Evolutionary conservation across 2,113 vertebrate genomes (phyloP), one percentile per base, ranked within the genome.

Genomic region (Zosterops pallidus): DNA sequence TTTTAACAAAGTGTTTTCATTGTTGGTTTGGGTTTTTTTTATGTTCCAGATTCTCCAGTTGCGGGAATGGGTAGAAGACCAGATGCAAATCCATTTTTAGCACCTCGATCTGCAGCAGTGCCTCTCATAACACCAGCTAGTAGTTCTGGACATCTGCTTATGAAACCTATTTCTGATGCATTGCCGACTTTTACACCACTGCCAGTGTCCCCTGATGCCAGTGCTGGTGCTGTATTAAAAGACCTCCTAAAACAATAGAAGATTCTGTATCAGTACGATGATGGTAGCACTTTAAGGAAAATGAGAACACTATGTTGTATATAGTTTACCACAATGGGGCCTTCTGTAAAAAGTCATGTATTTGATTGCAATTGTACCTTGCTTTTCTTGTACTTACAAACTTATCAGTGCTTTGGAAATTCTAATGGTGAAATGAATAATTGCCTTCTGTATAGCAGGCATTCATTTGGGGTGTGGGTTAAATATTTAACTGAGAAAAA

Each of bases 141-240:
- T 20, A 92, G 95, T 69, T 95, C 98, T 9, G 98, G 98, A 23
- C 99, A 99, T 97, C 98, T 99, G 64, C 98, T 99, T 70, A 98
- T 99, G 98, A 99, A 99, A 96, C 98, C 99, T 87, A 99, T 99
- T 96, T 99, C 99, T 3, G 98, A 99, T 16, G 97, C 98, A 3
- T 93, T 99, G 86, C 99, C 99, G 64, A 98, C 99, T 5, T 99
- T 99, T 95, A 99, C 99, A 8, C 99, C 99, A 23, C 97, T 99
- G 95, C 99, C 99, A 7, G 99, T 99, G 86, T 98, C 98, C 1
- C 98, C 98, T 3, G 99, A 99, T 93, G 98, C 98, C 94, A 99
- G 99, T 12, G 98, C 96, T 3, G 99, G 99, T 39, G 98, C 98
- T 11, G 98, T 99, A 11, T 97, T 99, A 31, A 99, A 99, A 97